Conservation (phyloP, 2,797 vertebrate genomes). For the Eurystomus glaucurus region DNA sequence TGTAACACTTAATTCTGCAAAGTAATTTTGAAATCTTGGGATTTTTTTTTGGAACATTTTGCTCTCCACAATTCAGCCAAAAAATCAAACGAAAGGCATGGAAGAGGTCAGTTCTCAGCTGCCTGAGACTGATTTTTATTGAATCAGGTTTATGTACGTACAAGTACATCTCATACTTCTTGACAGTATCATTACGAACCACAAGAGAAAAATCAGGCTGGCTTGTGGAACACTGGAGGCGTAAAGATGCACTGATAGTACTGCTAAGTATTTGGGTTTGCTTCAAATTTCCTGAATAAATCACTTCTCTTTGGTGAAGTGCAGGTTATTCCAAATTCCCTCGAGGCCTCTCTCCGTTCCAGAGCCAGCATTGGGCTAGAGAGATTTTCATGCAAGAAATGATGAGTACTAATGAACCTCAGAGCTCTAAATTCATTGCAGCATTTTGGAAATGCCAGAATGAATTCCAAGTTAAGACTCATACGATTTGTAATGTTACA, state of each 20-base stretch:
- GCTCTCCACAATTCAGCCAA: neutral
- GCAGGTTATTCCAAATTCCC: neutral
- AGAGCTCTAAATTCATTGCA: neutral
- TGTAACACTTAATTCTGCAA: neutral
- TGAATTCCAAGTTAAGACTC: neutral
- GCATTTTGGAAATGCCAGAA: neutral
- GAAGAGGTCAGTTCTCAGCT: neutral
- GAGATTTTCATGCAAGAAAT: neutral
- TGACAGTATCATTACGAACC: neutral
- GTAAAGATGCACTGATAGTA: neutral
- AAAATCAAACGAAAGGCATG: neutral
- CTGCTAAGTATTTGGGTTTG: neutral
- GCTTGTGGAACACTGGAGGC: neutral
- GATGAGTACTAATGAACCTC: neutral
- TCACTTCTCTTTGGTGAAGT: neutral
- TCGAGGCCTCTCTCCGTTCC: neutral
- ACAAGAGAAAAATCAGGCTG: neutral
- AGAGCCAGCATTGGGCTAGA: neutral
- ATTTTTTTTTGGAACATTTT: neutral
- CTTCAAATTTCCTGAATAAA: neutral
- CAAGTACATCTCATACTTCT: neutral
- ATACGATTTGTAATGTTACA: neutral
- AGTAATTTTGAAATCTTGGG: neutral
- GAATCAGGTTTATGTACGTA: neutral
- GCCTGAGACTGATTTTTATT: neutral